Evolutionary conservation across 2,113 vertebrate species (phyloP), one percentile per base, ranked within the genome.

Genomic region (Alethe diademata): DNA sequence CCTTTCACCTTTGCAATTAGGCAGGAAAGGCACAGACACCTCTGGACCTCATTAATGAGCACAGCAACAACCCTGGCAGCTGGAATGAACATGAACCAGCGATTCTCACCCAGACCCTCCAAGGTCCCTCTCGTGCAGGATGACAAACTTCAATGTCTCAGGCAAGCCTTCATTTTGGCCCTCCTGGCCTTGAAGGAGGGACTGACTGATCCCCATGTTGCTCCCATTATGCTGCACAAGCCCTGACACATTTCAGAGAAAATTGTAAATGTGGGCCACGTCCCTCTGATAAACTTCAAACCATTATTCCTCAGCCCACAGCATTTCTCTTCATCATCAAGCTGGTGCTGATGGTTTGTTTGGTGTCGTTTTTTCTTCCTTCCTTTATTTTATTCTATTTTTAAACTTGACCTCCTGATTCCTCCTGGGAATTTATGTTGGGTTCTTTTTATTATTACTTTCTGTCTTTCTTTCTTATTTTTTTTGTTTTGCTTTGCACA

Each of bases 221-320:
- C n/a, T 84, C 28, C 76, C 74, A 19, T 40, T 18, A 5, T 0
- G 3, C 81, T 0, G 0, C 73, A 62, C 56, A 22, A 50, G 69
- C 54, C 66, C 83, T 33, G 23, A 15, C 1, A 14, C 20, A 6
- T 61, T 75, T 66, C 92, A 82, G 86, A 40, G 25, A 47, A 42
- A 60, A 29, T 25, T 80, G 61, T 7, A 72, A 78, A 91, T 86
- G 93, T 91, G 90, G 83, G 90, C 58, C 94, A 96, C 18, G 4
- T 85, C 60, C 56, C 62, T 57, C 66, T 76, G 78, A 54, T 94
- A 95, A 93, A 89, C 87, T 67, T 90, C 82, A 95, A 93, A 64
- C 90, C 90, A 85, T 95, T 91, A 92, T 96, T 97, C 82, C 93
- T 88, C 93, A 85, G 89, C 91, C 92, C 91, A 85, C 38, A 95